Evolutionary conservation across 2,888 invertebrate genomes (phyloP).

Genomic region (Hemicrepidius hirtus): DNA sequence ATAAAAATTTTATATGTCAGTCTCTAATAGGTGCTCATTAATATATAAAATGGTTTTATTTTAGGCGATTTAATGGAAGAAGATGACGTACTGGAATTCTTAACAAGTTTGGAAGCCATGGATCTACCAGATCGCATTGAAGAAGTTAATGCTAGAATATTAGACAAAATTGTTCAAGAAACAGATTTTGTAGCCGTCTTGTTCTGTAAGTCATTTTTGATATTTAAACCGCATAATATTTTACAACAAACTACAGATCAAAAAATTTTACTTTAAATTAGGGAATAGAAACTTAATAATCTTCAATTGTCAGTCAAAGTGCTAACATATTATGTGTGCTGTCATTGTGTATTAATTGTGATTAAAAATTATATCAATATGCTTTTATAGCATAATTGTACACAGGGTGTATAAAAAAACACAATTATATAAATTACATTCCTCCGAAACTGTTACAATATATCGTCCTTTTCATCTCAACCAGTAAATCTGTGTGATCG

Average conservation of each 20-base stretch:
- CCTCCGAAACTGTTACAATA: no score
- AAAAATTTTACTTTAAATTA: no score
- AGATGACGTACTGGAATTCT: conserved; percentile 93
- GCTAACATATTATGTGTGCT: conserved; percentile 3
- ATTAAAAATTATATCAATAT: not conserved
- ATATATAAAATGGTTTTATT: conserved; percentile 58
- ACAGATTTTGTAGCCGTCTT: conserved; percentile 94
- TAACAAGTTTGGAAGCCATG: conserved; percentile 96
- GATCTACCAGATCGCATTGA: conserved; percentile 96
- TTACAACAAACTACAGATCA: no score
- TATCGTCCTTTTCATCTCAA: no score
- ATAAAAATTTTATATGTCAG: no score
- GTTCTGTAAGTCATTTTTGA: conserved; percentile 86
- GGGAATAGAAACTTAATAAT: no score
- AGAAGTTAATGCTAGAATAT: conserved; percentile 93
- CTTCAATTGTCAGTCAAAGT: not conserved
- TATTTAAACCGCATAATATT: not conserved
- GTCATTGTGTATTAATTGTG: conserved; percentile 9
- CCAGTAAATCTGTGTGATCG: no score
- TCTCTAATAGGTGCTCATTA: no score
- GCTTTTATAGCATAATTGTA: no score
- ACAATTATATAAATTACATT: no score
- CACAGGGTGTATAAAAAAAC: no score
- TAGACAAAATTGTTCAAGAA: conserved; percentile 92
- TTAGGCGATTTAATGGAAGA: conserved; percentile 96